Percentiles rank a stretch among this genome's conserved stretches.
Evolutionary conservation across 2,113 vertebrate species (phyloP).

Genomic region (Nibea coibor): DNA sequence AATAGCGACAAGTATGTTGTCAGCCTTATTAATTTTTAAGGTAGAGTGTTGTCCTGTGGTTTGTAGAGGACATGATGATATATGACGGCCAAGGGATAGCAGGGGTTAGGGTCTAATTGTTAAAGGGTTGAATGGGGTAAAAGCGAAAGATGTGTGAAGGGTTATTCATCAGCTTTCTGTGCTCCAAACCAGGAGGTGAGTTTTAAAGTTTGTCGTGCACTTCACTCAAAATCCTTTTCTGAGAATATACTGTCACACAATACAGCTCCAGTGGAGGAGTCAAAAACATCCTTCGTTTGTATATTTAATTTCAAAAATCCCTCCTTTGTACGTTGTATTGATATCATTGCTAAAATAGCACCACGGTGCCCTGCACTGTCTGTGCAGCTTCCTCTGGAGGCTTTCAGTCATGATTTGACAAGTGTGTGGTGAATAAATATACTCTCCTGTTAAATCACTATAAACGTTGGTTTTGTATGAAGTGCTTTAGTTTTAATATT

Average conservation of each 20-base stretch:
- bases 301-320: neutral
- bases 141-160: conserved; percentile 30
- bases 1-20: conserved; percentile 76
- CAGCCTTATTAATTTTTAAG: conserved; percentile 80
- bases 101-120: conserved; percentile 60
- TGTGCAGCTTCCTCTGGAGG: neutral
- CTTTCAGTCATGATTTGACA: conserved; percentile 17
- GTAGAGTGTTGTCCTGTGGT: conserved; percentile 70
- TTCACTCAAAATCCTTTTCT: neutral
- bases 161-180: conserved; percentile 34
- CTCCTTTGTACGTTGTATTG: neutral
- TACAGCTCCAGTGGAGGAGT: neutral
- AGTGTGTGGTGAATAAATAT: neutral
- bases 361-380: neutral
- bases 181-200: conserved; percentile 18
- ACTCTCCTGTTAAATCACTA: neutral
- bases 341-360: neutral
- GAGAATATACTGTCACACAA: neutral
- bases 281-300: neutral
- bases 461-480: neutral
- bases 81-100: conserved; percentile 41
- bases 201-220: conserved; percentile 7
- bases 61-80: conserved; percentile 68
- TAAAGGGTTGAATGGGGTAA: conserved; percentile 64
- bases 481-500: neutral